Conservation (phyloP, 2,113 vertebrate genomes). For the Bujurquina vittata region DNA sequence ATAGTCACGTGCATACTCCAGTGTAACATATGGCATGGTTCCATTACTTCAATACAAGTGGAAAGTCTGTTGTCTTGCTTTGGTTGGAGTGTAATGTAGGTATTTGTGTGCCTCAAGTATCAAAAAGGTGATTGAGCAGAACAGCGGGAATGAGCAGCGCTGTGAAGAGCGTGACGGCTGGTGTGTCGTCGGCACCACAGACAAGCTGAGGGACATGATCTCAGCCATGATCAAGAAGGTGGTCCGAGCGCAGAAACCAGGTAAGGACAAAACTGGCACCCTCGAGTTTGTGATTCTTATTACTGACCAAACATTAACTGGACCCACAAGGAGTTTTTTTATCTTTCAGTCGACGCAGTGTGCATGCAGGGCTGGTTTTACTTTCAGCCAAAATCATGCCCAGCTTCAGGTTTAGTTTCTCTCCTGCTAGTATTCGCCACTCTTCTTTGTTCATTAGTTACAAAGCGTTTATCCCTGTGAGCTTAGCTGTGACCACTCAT, state of each 20-base stretch:
- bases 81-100: neutral
- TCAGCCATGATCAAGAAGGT: conserved; percentile 90
- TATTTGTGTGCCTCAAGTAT: conserved; percentile 76
- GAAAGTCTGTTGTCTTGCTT: neutral
- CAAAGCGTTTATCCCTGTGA: no score
- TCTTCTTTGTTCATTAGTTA: neutral
- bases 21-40: neutral
- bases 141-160: conserved; percentile 76
- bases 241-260: conserved; percentile 77
- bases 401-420: neutral
- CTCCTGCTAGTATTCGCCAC: neutral
- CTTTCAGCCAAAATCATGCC: neutral
- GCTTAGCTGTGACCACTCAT: neutral
- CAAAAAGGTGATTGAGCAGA: conserved; percentile 84
- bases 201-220: conserved; percentile 90
- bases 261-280: conserved; percentile 26
- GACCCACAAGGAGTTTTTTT: no score
- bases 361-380: neutral
- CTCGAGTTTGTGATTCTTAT: neutral
- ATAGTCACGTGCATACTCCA: neutral
- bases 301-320: neutral
- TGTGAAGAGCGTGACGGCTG: conserved; percentile 94
- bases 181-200: conserved; percentile 90
- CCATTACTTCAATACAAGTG: no score
- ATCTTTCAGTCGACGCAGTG: neutral